Evolutionary conservation across 1,140 invertebrate species (phyloP).

Genomic region (Leptinotarsa undecemlineata): DNA sequence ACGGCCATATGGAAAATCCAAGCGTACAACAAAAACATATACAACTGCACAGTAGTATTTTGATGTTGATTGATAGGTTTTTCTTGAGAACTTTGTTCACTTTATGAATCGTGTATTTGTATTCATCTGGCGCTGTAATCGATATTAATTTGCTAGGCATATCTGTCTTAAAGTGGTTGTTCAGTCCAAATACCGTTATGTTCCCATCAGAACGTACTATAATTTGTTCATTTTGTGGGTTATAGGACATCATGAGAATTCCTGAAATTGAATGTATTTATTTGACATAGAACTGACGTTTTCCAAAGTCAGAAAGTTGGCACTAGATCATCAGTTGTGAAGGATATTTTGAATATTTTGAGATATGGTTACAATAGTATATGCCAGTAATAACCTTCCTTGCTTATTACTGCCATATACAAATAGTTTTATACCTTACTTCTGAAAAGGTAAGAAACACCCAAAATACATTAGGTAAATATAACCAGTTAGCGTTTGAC

Average conservation of each 20-base stretch:
- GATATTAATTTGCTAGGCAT: constrained; percentile 34
- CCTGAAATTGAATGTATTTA: background rate
- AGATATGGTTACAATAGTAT: too few relatives aligned
- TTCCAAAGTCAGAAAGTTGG: background rate
- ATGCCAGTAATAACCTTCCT: too few relatives aligned
- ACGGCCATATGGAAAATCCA: constrained; percentile 29
- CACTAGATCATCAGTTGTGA: too few relatives aligned
- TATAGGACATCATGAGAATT: constrained; percentile 14
- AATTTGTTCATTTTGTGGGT: constrained; percentile 27
- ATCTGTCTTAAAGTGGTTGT: constrained; percentile 32
- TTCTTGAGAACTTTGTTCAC: constrained; percentile 29
- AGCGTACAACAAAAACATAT: constrained; percentile 31
- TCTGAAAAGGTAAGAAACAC: too few relatives aligned
- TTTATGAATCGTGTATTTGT: constrained; percentile 32
- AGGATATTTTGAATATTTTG: too few relatives aligned
- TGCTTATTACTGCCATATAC: too few relatives aligned
- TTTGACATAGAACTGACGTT: constrained; percentile 7
- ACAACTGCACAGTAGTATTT: constrained; percentile 26
- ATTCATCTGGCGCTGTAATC: constrained; percentile 35
- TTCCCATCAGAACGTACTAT: constrained; percentile 34
- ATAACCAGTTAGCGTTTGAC: too few relatives aligned
- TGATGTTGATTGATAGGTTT: constrained; percentile 26
- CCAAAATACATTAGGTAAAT: too few relatives aligned
- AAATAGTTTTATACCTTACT: too few relatives aligned
- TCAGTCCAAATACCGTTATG: constrained; percentile 34